phyloP scores from a whole-genome alignment of 2,888 invertebrate species.

The Lasioglossum zephyrum region DNA sequence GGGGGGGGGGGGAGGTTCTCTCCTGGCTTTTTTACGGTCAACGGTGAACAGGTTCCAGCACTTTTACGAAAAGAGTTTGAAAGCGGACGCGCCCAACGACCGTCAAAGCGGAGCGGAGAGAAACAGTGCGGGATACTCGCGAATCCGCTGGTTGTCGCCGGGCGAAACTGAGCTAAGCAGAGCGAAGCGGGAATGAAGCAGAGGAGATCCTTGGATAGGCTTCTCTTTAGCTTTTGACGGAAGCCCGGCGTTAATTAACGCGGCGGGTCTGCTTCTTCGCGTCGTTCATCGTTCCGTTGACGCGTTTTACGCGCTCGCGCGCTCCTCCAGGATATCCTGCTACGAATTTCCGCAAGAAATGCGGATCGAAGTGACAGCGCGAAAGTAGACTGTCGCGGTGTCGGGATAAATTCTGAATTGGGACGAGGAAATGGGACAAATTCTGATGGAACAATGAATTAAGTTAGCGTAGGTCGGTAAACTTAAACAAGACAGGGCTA shows the following conservation, averaged over 20 bases:
- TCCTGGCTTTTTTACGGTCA: neutral
- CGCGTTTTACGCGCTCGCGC: conserved; percentile 5
- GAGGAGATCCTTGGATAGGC: neutral
- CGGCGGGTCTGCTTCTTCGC: neutral
- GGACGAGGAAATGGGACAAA: no score
- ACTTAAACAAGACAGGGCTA: no score
- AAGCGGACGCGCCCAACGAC: neutral
- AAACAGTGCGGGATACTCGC: neutral
- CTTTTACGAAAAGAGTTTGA: conserved; percentile 15
- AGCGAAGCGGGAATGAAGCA: neutral
- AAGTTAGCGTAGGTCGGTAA: neutral
- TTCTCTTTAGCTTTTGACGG: neutral
- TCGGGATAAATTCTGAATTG: neutral
- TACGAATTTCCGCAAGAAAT: neutral
- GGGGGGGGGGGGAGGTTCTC: neutral
- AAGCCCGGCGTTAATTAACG: neutral
- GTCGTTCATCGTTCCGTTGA: neutral
- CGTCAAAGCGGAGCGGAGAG: neutral
- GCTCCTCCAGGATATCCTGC: neutral
- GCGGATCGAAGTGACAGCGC: neutral
- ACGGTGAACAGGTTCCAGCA: neutral
- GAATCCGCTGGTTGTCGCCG: neutral
- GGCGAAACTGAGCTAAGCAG: neutral
- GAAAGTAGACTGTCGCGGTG: neutral
- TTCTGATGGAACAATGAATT: neutral